Evolutionary conservation across 2,888 invertebrate genomes (phyloP), one percentile per base, ranked within the genome.

Genomic region (Chesias legatella): DNA sequence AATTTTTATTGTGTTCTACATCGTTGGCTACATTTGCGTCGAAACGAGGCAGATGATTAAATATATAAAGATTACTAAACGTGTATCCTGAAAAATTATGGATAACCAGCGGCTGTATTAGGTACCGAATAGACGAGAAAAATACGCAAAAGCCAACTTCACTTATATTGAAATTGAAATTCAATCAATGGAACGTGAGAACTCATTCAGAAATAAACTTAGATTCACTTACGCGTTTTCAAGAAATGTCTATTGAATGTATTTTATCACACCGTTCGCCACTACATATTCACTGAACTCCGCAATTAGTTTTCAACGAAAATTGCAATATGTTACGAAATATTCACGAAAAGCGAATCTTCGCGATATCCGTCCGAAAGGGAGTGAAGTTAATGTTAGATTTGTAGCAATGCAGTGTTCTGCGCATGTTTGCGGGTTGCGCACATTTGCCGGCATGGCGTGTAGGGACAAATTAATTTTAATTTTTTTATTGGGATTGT

Each of bases 391-490:
- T 80, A 71, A 81, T 79, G 78, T 84, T 80, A 71, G 73, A 73
- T 80, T 81, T 84, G 84, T 79, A 75, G 84, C 82, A 84, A 63
- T 85, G 86, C 85, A 77, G 85, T 74, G 74, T 73, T 77, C 75
- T 84, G 85, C 85, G 85, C 85, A 85, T 83, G 84, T 76, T 71
- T 58, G 63, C 57, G 63, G 63, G 68, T 67, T 82, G 85, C 85
- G 85, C 85, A 85, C 73, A 67, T 64, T 67, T 58, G 66, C 70
- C 57, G 60, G 60, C 69, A 49, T 49, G 42, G 43, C 52, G 47
- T 58, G 43, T 21, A 11, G 24, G 41, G 46, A 53, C 55, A 51
- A 59, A 58, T 64, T 73, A 70, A 70, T 73, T 74, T 68, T 71
- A 71, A 73, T 51, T 77, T 71, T 76, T 52, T 63, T 84, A 82